Evolutionary conservation across 2,113 vertebrate species (phyloP).

Genomic region (Ictalurus furcatus): DNA sequence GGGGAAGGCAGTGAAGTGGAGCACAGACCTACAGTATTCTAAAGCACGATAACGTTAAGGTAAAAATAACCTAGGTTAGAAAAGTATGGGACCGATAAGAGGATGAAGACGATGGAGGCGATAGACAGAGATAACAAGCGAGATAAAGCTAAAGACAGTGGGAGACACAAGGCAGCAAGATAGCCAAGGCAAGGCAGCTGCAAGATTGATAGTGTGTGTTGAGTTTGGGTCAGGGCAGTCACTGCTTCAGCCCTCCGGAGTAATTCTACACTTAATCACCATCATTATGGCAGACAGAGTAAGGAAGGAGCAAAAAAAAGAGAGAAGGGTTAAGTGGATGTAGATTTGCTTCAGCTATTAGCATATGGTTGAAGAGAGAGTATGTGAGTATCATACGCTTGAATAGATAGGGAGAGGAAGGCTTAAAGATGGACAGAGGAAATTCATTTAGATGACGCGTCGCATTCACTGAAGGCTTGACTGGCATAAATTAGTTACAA

Average conservation of each 20-base stretch:
- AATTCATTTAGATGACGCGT: conserved; percentile 31
- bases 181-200: conserved; percentile 38
- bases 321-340: conserved; percentile 52
- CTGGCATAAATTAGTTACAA: conserved; percentile 71
- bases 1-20: not conserved
- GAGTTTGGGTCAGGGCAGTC: conserved; percentile 58
- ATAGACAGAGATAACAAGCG: conserved; percentile 41
- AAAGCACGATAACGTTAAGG: conserved; percentile 8
- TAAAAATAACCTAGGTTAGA: conserved; percentile 25
- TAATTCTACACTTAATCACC: conserved; percentile 66
- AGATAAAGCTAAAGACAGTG: conserved; percentile 40
- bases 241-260: conserved; percentile 51
- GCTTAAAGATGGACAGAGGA: conserved; percentile 63
- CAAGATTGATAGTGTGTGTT: conserved; percentile 59
- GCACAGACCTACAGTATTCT: not conserved
- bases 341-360: conserved; percentile 65
- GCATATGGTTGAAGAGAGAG: conserved; percentile 59
- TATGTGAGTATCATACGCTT: not conserved
- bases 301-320: conserved; percentile 37
- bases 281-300: conserved; percentile 58
- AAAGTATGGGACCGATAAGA: conserved; percentile 2
- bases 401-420: not conserved
- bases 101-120: conserved; percentile 20
- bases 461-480: conserved; percentile 66
- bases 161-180: conserved; percentile 30